Conservation (phyloP, 2,888 invertebrate genomes). For the Cordilura impudica region DNA sequence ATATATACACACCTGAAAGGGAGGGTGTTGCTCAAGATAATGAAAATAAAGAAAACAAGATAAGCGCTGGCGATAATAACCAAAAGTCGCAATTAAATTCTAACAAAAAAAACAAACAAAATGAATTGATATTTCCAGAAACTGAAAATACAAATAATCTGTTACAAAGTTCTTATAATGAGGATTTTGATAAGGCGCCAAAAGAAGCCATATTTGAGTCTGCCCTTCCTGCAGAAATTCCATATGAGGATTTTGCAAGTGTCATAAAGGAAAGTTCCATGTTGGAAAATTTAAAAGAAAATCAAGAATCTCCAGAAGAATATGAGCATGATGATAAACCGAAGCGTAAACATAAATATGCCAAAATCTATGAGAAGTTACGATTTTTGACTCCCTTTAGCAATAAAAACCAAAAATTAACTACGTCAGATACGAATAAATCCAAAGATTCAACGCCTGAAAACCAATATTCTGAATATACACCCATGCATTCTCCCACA, state of each 20-base stretch:
- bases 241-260: too few relatives aligned
- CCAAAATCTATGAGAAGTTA: constrained; percentile 75
- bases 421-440: constrained; percentile 1
- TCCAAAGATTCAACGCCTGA: background rate
- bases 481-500: constrained; percentile 35
- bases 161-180: background rate
- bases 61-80: background rate
- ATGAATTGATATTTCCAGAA: background rate
- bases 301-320: background rate
- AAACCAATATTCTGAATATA: constrained; percentile 14
- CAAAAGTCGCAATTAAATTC: background rate
- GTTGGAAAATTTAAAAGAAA: background rate
- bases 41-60: background rate
- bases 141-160: background rate
- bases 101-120: background rate
- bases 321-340: constrained; percentile 66
- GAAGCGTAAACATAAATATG: constrained; percentile 72
- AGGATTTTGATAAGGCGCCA: background rate
- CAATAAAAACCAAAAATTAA: constrained; percentile 63
- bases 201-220: background rate
- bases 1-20: too few relatives aligned
- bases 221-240: too few relatives aligned
- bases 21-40: background rate
- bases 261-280: too few relatives aligned
- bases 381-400: constrained; percentile 69